Conservation (phyloP, 2,797 vertebrate species). For the Onychomys torridus region DNA sequence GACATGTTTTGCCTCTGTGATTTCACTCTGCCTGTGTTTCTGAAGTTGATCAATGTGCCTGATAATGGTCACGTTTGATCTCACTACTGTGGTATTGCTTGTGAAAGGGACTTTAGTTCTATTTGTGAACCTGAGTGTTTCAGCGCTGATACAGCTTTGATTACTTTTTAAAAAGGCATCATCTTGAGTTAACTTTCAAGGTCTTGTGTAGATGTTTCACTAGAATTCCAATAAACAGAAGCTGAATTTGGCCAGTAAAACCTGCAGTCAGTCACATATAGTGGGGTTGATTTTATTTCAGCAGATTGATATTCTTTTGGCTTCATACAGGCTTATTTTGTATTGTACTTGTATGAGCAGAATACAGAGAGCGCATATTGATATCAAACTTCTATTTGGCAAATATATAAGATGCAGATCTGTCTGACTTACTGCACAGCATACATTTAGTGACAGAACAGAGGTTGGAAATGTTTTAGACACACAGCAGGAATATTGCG, state of each 20-base stretch:
- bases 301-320: no score
- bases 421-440: neutral
- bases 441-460: neutral
- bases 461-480: neutral
- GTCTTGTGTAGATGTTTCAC: neutral
- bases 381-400: neutral
- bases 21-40: neutral
- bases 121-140: neutral
- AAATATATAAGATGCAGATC: neutral
- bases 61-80: neutral
- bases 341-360: neutral
- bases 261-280: neutral
- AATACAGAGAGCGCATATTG: neutral
- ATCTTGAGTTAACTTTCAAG: neutral
- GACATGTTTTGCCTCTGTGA: neutral
- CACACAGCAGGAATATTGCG: neutral
- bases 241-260: neutral
- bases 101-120: neutral
- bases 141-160: neutral
- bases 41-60: neutral
- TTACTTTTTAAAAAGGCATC: neutral
- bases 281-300: neutral
- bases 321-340: neutral
- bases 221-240: neutral
- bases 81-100: neutral